phyloP scores from a whole-genome alignment of 1,140 invertebrate species.

The Aricia agestis region DNA sequence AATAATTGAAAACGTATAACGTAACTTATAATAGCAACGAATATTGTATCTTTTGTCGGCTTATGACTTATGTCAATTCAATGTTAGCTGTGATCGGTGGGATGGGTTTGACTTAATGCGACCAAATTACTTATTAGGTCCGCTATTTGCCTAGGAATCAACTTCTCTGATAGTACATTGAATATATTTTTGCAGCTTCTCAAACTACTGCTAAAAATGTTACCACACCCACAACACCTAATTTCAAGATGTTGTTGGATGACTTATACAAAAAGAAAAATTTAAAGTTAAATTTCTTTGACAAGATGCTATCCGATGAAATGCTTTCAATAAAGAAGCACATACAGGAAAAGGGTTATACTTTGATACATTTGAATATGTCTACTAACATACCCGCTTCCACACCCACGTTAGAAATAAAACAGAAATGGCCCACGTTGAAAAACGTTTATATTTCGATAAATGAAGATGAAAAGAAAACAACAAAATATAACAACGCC shows the following conservation, averaged over 20 bases:
- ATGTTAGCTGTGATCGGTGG: no score
- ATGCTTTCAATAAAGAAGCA: constrained; percentile 54
- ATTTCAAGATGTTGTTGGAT: not conserved
- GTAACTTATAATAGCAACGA: no score
- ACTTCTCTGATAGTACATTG: no score
- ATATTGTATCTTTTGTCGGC: no score
- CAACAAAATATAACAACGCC: constrained; percentile 16
- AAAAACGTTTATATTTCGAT: constrained; percentile 31
- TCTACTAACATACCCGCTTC: constrained; percentile 33
- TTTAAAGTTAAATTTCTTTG: constrained; percentile 54
- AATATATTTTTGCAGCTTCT: not conserved
- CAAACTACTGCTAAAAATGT: not conserved
- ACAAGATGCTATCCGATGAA: constrained; percentile 60
- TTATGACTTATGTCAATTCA: no score
- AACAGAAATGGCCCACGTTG: constrained; percentile 52
- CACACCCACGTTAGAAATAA: constrained; percentile 49
- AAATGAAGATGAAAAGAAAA: constrained; percentile 13
- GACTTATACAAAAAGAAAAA: constrained; percentile 28
- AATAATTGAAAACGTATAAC: no score
- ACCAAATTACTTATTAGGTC: no score
- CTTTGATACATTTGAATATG: constrained; percentile 30
- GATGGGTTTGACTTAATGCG: not conserved
- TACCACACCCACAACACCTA: not conserved
- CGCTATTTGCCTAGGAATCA: no score
- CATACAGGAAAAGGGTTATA: constrained; percentile 41